Base-by-base conservation (phyloP, 2,888 invertebrate genomes). In the Antitype chi region DNA sequence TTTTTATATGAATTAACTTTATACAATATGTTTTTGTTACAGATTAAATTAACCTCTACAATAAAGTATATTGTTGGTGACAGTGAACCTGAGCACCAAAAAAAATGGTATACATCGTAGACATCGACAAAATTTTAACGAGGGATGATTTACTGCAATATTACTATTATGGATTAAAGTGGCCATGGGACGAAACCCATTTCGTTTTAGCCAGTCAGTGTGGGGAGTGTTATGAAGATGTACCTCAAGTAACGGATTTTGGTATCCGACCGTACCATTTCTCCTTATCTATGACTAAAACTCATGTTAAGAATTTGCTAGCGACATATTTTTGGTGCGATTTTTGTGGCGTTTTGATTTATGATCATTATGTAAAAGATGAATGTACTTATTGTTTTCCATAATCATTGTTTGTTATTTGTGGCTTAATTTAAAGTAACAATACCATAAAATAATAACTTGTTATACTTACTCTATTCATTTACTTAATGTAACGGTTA, bases 111-210 rank as follows among this genome's bases (percentile, higher is more conserved):
- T 70, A 74, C 60, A 20, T 70, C 59, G 74, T 78, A 66, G 74
- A 78, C 70, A 78, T 78, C 47, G 70, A 78, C 70, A 70, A 78
- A 66, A 66, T 60, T 49, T 70, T 70, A 70, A 70, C 70, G 49
- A 78, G 70, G 60, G 59, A 74, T 53, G 78, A 78, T 74, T 74
- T 73, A 59, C 78, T 78, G 60, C 78, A 78, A 32, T 74, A 78
- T 74, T 74, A 70, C 74, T 74, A 74, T 68, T 66, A 74, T 70
- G 64, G 59, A 69, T 74, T 78, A 57, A 70, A 78, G 64, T 74
- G 78, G 78, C 74, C 74, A 57, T 78, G 78, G 78, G 70, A 32
- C 59, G 74, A 74, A 64, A 78, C 78, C 57, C 68, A 72, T 72
- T 76, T 76, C 64, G 66, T 76, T 70, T 28, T 78, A 63, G 57